These are phyloP conservation scores for Phyto melanocephala DNA, from an alignment of 2,888 invertebrate species.

Conservation along the genomic window DNA sequence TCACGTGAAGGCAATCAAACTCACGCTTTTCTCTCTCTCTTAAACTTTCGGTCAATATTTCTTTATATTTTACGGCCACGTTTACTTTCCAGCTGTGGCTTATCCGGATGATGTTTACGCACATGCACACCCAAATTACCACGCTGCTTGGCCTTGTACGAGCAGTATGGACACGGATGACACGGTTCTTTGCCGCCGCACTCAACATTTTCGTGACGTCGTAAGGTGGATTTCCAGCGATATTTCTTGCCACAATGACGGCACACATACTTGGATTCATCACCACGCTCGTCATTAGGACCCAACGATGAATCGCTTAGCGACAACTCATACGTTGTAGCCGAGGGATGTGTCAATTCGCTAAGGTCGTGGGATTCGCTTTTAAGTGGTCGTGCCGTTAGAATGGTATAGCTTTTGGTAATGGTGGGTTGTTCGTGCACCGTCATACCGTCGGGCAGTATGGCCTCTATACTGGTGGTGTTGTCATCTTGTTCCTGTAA, in stretches of 20 bases:
- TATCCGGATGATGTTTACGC: constrained; percentile 85
- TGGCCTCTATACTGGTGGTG: constrained; percentile 72
- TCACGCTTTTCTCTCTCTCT: not conserved
- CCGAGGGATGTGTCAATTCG: constrained; percentile 73
- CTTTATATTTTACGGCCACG: constrained; percentile 76
- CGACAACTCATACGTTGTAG: constrained; percentile 76
- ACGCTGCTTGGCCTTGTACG: constrained; percentile 88
- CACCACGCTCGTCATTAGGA: constrained; percentile 77
- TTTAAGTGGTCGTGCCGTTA: constrained; percentile 78
- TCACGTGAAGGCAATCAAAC: constrained; percentile 42
- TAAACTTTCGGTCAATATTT: not conserved
- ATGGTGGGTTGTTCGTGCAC: constrained; percentile 73
- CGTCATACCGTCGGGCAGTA: constrained; percentile 72
- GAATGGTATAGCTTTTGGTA: constrained; percentile 78
- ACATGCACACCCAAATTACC: constrained; percentile 91
- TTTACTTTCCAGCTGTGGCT: constrained; percentile 78
- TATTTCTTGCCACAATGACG: constrained; percentile 91
- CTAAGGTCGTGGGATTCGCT: constrained; percentile 71
- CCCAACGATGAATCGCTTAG: constrained; percentile 77
- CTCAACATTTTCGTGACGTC: constrained; percentile 90
- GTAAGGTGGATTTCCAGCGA: constrained; percentile 91
- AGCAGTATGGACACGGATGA: constrained; percentile 89
- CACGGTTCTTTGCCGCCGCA: constrained; percentile 91
- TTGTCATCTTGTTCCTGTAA: constrained; percentile 72
- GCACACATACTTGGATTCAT: constrained; percentile 85